Percentiles rank a stretch among this genome's conserved stretches.
phyloP scores from a whole-genome alignment of 2,797 vertebrate genomes.

The Sciurus carolinensis region DNA sequence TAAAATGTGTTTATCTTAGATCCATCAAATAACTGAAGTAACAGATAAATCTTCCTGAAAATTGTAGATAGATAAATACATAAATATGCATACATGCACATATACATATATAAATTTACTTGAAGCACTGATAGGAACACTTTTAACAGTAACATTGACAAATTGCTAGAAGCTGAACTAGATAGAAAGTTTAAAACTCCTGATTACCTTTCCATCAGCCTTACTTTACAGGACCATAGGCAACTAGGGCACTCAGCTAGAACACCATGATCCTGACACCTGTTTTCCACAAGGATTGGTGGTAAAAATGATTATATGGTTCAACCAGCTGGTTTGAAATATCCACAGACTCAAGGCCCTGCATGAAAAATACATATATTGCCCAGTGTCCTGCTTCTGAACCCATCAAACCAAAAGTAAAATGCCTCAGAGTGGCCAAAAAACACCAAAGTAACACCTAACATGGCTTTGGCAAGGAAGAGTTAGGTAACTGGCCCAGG shows the following conservation, averaged over 20 bases:
- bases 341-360: background rate
- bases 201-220: background rate
- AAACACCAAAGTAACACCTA: background rate
- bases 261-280: background rate
- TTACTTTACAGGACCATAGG: background rate
- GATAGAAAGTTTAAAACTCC: background rate
- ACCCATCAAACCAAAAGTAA: background rate
- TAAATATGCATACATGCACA: background rate
- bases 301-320: too few relatives aligned
- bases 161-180: conserved; percentile 12
- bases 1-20: conserved; percentile 10
- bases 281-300: background rate
- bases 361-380: background rate
- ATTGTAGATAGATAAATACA: background rate
- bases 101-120: background rate
- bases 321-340: background rate
- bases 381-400: background rate
- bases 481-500: background rate
- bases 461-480: background rate
- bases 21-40: background rate
- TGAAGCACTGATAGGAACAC: background rate
- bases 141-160: background rate
- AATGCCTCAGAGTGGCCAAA: background rate
- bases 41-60: background rate
- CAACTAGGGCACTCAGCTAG: background rate